These are phyloP conservation scores for Ostrea denselamellosa DNA, from an alignment of 1,140 invertebrate genomes.

Conservation along the genomic window DNA sequence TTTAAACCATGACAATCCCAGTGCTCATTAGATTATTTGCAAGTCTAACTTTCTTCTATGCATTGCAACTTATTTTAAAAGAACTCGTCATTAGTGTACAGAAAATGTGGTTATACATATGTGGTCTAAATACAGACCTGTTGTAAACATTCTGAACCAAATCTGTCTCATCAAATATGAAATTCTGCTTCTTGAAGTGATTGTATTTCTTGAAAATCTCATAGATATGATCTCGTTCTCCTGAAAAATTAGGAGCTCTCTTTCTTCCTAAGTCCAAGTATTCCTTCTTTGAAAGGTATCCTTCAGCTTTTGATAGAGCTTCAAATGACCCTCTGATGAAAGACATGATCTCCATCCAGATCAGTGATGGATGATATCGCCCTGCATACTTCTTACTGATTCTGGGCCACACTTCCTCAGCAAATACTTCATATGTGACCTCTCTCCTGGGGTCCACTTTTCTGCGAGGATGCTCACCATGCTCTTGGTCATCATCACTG, in stretches of 20 bases:
- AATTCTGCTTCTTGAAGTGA: conserved; percentile 62
- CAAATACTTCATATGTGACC: conserved; percentile 74
- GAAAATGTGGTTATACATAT: background rate
- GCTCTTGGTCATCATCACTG: conserved; percentile 43
- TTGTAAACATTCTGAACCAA: conserved; percentile 63
- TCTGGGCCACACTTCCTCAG: conserved; percentile 68
- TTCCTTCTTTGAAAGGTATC: conserved; percentile 62
- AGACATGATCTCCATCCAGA: conserved; percentile 75
- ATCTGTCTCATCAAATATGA: conserved; percentile 73
- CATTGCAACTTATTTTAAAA: no score
- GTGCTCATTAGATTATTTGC: no score
- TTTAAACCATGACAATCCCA: background rate
- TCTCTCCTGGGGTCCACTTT: conserved; percentile 62
- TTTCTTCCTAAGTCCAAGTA: conserved; percentile 70
- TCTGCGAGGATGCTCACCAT: background rate
- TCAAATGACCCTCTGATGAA: conserved; percentile 75
- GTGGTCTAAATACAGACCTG: background rate
- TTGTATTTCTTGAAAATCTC: conserved; percentile 62
- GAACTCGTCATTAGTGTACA: no score
- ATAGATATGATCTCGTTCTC: conserved; percentile 66
- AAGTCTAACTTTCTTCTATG: no score
- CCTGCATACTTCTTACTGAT: conserved; percentile 65
- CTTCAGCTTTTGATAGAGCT: conserved; percentile 58
- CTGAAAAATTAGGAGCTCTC: conserved; percentile 72
- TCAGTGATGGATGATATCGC: conserved; percentile 68